Percentiles rank a stretch among this genome's conserved stretches.
phyloP scores from a whole-genome alignment of 2,888 invertebrate species.

The Scaeva pyrastri region DNA sequence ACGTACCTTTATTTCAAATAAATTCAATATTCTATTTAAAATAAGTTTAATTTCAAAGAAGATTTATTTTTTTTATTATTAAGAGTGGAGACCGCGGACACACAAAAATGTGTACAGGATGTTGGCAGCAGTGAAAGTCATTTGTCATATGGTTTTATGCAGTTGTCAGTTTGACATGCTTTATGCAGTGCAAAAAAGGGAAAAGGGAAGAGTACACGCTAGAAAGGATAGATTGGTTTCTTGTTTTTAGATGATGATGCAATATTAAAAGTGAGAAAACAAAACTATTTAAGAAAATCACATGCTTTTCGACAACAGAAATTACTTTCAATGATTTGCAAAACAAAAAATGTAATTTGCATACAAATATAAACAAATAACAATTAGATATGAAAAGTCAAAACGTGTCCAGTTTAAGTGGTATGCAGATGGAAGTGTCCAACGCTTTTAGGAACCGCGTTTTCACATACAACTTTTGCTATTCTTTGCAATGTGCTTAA shows the following conservation, averaged over 20 bases:
- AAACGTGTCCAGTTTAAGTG: neutral
- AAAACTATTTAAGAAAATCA: too few relatives aligned
- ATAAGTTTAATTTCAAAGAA: conserved; percentile 70
- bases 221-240: neutral
- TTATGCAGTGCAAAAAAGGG: neutral
- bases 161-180: conserved; percentile 67
- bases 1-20: conserved; percentile 66
- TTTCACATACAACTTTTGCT: too few relatives aligned
- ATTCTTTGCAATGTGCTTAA: too few relatives aligned
- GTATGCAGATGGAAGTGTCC: neutral
- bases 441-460: neutral
- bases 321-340: neutral
- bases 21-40: conserved; percentile 64
- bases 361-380: conserved; percentile 17
- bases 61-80: conserved; percentile 54
- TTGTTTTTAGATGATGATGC: neutral
- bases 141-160: conserved; percentile 70
- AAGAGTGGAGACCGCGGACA: conserved; percentile 67
- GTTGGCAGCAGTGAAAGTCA: conserved; percentile 73
- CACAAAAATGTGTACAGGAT: conserved; percentile 73
- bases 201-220: conserved; percentile 52
- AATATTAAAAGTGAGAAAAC: neutral
- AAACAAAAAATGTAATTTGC: conserved; percentile 14
- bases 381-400: neutral
- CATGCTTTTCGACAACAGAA: neutral